Evolutionary conservation across 2,113 vertebrate species (phyloP).

Genomic region (Pedionomus torquatus): DNA sequence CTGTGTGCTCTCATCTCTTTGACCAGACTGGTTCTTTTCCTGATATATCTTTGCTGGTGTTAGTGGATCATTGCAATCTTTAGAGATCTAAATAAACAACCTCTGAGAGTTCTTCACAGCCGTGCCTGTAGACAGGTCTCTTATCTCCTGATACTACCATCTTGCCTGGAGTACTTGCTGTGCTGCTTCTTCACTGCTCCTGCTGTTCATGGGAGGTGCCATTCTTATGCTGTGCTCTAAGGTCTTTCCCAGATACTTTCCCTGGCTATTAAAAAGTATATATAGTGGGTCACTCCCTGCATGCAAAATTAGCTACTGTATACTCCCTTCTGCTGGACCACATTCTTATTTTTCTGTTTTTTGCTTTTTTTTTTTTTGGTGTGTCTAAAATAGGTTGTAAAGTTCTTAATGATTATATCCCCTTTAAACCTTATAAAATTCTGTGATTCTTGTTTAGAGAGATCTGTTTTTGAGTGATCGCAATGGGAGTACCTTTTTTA

Average conservation of each 20-base stretch:
- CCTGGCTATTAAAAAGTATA: background rate
- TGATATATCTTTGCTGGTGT: background rate
- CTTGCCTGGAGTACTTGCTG: background rate
- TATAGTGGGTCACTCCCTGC: background rate
- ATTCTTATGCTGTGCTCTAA: background rate
- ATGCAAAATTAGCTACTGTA: background rate
- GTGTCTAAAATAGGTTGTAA: background rate
- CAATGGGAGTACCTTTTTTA: slow-evolving; percentile 1
- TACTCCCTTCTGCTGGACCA: background rate
- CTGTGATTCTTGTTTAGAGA: background rate
- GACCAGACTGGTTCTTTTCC: background rate
- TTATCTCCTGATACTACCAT: background rate
- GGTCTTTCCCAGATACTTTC: background rate
- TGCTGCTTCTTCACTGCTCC: background rate
- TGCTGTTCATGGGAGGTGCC: background rate
- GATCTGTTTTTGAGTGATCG: background rate
- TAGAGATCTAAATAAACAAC: background rate
- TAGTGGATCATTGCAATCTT: background rate
- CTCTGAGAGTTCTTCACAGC: background rate
- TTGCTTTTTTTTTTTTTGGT: too few species aligned
- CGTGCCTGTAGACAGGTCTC: background rate
- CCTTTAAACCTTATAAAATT: background rate
- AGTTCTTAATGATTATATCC: background rate
- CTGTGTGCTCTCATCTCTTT: background rate
- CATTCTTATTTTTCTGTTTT: background rate